Conservation (phyloP, 2,113 vertebrate species). For the Pogonocichla stellata region DNA sequence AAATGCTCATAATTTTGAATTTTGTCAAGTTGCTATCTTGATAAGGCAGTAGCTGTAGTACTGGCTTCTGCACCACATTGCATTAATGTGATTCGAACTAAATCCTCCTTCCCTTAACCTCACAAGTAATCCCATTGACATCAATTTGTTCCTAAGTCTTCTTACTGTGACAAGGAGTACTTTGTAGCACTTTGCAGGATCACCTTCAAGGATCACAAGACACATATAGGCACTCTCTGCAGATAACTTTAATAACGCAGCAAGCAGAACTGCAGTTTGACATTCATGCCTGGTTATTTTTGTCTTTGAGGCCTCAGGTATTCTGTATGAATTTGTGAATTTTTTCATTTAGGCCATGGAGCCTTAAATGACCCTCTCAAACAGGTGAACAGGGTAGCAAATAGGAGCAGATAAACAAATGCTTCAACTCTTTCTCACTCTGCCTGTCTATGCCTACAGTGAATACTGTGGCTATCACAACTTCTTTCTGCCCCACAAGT, state of each 20-base stretch:
- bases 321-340: neutral
- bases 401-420: neutral
- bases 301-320: neutral
- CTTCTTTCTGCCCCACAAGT: neutral
- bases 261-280: neutral
- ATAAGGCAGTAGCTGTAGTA: neutral
- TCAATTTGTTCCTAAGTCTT: neutral
- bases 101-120: conserved; percentile 25
- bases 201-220: conserved; percentile 44
- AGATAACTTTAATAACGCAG: neutral
- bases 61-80: neutral
- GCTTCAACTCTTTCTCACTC: neutral
- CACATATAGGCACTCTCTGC: neutral
- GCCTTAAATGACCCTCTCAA: neutral
- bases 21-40: neutral
- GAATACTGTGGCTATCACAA: neutral
- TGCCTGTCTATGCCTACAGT: neutral
- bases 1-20: neutral
- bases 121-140: conserved; percentile 31
- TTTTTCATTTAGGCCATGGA: neutral
- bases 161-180: neutral
- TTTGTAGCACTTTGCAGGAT: neutral
- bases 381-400: neutral
- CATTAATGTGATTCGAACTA: neutral
- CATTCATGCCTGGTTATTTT: neutral